Percentiles rank a stretch among this genome's conserved stretches.
These are phyloP conservation scores for Zaprionus camerounensis DNA, from an alignment of 1,140 invertebrate species.

Conservation along the genomic window DNA sequence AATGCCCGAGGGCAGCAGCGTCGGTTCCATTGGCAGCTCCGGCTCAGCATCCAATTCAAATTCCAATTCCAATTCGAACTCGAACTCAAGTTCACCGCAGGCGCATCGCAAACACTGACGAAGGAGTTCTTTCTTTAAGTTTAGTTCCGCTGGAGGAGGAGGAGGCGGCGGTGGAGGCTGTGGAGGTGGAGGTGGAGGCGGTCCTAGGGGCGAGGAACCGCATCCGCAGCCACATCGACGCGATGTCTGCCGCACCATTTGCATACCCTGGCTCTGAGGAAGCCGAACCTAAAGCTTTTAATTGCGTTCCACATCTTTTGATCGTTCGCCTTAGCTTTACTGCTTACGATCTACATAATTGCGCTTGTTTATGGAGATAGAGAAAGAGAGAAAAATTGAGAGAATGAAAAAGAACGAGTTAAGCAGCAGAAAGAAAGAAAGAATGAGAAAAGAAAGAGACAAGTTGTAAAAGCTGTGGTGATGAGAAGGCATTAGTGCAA, in stretches of 20 bases:
- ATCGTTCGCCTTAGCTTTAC: background rate
- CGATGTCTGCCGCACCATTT: conserved; percentile 79
- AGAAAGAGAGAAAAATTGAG: background rate
- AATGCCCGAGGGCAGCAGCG: conserved; percentile 60
- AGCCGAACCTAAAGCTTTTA: background rate
- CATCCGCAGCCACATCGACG: conserved; percentile 64
- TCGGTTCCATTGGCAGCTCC: conserved; percentile 34
- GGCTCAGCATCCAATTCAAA: conserved; percentile 43
- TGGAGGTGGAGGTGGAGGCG: conserved; percentile 46
- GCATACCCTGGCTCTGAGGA: conserved; percentile 76
- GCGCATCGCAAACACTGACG: conserved; percentile 81
- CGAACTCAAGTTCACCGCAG: conserved; percentile 60
- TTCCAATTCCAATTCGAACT: conserved; percentile 43
- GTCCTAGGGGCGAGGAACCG: conserved; percentile 68
- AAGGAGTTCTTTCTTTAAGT: conserved; percentile 83
- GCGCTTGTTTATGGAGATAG: background rate
- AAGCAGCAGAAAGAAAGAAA: background rate
- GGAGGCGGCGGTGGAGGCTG: conserved; percentile 11
- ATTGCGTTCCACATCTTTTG: background rate
- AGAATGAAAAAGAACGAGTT: no score
- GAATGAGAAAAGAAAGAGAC: background rate
- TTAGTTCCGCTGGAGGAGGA: conserved; percentile 41
- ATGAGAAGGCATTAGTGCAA: background rate
- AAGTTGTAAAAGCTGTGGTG: background rate
- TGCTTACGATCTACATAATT: background rate